Conservation (phyloP, 2,113 vertebrate species). For the Macheiramphus alcinus region DNA sequence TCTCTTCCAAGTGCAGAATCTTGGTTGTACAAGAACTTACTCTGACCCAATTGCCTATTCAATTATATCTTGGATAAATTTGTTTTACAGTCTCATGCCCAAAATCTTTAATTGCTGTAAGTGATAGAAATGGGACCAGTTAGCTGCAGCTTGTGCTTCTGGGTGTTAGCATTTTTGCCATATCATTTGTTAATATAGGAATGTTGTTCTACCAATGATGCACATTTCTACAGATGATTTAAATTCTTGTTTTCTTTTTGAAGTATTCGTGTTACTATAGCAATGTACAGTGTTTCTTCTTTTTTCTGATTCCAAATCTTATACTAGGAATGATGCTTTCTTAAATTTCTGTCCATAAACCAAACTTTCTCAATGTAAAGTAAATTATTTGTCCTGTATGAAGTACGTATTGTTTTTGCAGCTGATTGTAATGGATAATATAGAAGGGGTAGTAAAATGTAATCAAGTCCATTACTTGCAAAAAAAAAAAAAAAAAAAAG, state of each 20-base stretch:
- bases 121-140: neutral
- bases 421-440: neutral
- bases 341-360: neutral
- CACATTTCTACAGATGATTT: accelerated
- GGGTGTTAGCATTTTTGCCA: neutral
- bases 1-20: neutral
- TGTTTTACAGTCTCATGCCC: neutral
- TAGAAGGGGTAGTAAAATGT: neutral
- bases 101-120: neutral
- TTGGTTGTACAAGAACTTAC: neutral
- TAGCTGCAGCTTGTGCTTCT: neutral
- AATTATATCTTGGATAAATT: constrained; percentile 4
- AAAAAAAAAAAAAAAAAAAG: neutral
- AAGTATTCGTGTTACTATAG: neutral
- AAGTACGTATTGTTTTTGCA: neutral
- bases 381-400: neutral
- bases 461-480: neutral
- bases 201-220: neutral
- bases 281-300: neutral
- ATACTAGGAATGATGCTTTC: neutral
- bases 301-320: neutral
- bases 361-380: neutral
- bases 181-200: neutral
- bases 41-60: neutral
- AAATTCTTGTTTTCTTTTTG: neutral